These are phyloP conservation scores for Hydropotes inermis DNA, from an alignment of 2,113 vertebrate species.

Conservation along the genomic window DNA sequence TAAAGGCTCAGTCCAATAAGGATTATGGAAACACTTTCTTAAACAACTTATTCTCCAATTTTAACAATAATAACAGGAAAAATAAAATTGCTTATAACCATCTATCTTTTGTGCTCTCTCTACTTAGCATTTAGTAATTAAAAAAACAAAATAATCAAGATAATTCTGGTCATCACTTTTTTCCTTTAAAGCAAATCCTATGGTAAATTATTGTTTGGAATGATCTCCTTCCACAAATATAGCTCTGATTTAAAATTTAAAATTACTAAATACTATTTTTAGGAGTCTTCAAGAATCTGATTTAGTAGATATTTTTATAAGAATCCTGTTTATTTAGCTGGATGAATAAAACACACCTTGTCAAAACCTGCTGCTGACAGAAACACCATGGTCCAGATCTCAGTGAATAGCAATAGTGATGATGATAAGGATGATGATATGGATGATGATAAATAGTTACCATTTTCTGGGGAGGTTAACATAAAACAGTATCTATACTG, in stretches of 20 bases:
- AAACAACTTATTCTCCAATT: background rate
- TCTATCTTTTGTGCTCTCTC: background rate
- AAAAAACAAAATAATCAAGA: background rate
- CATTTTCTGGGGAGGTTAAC: background rate
- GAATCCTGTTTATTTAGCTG: background rate
- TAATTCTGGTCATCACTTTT: background rate
- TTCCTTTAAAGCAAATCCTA: background rate
- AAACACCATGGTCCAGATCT: background rate
- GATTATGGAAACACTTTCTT: background rate
- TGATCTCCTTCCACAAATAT: background rate
- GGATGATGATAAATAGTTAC: background rate
- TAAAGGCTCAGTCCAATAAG: background rate
- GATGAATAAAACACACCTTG: background rate
- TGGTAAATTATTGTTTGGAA: background rate
- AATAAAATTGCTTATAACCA: background rate
- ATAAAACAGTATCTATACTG: background rate
- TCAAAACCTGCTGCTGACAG: background rate
- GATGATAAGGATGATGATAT: too few species aligned
- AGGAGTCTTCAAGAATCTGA: background rate
- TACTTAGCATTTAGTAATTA: background rate
- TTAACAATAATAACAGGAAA: background rate
- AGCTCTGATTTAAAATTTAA: background rate
- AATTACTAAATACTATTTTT: background rate
- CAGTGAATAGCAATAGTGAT: background rate
- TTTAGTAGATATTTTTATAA: background rate